A percentile compares a stretch with the other conserved stretches of the same genome.
Evolutionary conservation across 2,797 vertebrate species (phyloP).

Genomic region (Margarornis squamiger): DNA sequence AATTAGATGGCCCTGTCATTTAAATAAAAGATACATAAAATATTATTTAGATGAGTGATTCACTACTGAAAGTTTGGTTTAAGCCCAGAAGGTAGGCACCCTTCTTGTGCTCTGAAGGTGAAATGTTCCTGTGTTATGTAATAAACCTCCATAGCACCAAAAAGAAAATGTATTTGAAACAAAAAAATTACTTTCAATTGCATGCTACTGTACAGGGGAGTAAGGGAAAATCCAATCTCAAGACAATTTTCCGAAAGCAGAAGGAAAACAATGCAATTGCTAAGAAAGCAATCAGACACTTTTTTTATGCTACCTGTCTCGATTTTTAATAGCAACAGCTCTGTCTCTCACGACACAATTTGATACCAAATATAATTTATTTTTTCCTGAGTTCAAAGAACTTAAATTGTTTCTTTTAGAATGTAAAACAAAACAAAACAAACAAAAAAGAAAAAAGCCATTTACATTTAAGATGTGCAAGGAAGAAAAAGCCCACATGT

Average conservation of each 20-base stretch:
- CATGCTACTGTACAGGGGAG: constrained; percentile 1
- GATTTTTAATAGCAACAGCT: constrained; percentile 71
- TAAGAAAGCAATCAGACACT: constrained; percentile 63
- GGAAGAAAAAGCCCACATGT: neutral
- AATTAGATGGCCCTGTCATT: neutral
- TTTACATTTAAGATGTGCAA: constrained; percentile 13
- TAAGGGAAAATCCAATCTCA: constrained; percentile 65
- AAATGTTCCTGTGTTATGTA: neutral
- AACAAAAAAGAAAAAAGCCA: neutral
- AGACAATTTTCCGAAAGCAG: constrained; percentile 61
- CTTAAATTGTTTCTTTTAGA: neutral
- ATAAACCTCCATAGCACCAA: constrained; percentile 22
- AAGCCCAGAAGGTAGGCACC: neutral
- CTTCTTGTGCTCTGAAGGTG: neutral
- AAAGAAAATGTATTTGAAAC: constrained; percentile 49
- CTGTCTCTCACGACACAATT: constrained; percentile 55
- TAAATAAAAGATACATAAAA: neutral
- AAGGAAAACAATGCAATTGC: constrained; percentile 63
- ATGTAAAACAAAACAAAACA: neutral
- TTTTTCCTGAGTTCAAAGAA: neutral
- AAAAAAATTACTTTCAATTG: constrained; percentile 43
- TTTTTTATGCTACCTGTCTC: constrained; percentile 46
- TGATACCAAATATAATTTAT: constrained; percentile 43
- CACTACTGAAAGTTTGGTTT: neutral
- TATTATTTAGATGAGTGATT: neutral